Percentiles rank a stretch among this genome's conserved stretches.
Conservation (phyloP, 1,140 invertebrate species). For the Oreohelix idahoensis region DNA sequence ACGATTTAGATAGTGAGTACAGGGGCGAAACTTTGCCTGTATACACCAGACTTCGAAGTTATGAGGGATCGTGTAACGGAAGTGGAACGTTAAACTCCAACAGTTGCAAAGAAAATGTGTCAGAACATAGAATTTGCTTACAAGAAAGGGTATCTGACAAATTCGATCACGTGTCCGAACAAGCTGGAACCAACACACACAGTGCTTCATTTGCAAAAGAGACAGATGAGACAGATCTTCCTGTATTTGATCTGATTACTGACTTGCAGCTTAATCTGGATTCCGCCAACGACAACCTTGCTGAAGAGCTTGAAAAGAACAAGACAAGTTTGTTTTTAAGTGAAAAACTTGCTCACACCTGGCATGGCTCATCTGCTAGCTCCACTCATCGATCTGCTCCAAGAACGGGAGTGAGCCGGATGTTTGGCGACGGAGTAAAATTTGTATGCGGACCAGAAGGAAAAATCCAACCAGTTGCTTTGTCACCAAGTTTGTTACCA, state of each 20-base stretch:
- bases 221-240: not conserved
- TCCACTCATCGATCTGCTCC: slow-evolving; percentile 18
- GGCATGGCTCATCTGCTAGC: slow-evolving; percentile 38
- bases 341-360: slow-evolving; percentile 44
- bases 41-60: not conserved
- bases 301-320: not conserved
- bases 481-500: too few relatives aligned
- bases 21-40: not conserved
- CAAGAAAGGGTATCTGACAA: not conserved
- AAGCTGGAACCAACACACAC: not conserved
- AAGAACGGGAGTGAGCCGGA: slow-evolving; percentile 42
- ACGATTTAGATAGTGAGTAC: not conserved
- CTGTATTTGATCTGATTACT: not conserved
- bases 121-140: not conserved
- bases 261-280: not conserved
- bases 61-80: not conserved
- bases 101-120: not conserved
- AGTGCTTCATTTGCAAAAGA: too few relatives aligned
- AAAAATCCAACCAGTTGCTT: not conserved
- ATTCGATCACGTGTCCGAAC: not conserved
- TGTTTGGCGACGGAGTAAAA: slow-evolving; percentile 27
- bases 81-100: not conserved
- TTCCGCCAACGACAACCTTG: not conserved
- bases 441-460: not conserved
- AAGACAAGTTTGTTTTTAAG: slow-evolving; percentile 40